Evolutionary conservation across 2,888 invertebrate species (phyloP).

Genomic region (Ophonus ardosiacus): DNA sequence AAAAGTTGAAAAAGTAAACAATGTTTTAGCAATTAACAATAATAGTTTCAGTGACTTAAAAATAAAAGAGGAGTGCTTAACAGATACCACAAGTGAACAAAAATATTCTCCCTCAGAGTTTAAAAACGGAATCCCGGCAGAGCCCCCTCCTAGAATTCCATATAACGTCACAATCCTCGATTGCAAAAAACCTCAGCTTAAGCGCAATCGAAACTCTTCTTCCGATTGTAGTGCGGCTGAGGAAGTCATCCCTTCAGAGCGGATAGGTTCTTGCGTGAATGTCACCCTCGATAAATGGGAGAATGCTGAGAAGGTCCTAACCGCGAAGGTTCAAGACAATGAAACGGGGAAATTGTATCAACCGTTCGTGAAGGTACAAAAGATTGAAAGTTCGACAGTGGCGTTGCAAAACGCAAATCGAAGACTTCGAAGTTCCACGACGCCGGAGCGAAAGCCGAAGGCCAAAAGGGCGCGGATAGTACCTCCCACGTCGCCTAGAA

Average conservation of each 20-base stretch:
- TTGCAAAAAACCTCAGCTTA: conserved; percentile 52
- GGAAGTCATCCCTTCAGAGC: conserved; percentile 70
- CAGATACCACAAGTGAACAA: neutral
- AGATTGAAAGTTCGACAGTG: conserved; percentile 77
- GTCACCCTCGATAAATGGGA: conserved; percentile 69
- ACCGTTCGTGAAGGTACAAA: conserved; percentile 83
- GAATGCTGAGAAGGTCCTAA: conserved; percentile 71
- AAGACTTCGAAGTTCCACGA: conserved; percentile 68
- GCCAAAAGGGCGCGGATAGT: conserved; percentile 66
- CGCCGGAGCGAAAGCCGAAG: conserved; percentile 68
- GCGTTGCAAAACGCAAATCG: conserved; percentile 66
- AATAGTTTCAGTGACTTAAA: conserved; percentile 49
- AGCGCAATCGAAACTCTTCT: conserved; percentile 64
- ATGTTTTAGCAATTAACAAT: conserved; percentile 46
- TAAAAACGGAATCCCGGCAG: neutral
- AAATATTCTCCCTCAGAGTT: neutral
- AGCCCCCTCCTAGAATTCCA: conserved; percentile 2
- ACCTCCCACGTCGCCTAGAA: conserved; percentile 72
- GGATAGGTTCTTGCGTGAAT: conserved; percentile 65
- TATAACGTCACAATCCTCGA: conserved; percentile 55
- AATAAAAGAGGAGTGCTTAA: conserved; percentile 26
- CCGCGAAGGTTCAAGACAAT: conserved; percentile 71
- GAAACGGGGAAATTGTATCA: conserved; percentile 76
- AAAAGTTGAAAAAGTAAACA: conserved; percentile 34
- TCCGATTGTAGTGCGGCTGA: conserved; percentile 71